These are phyloP conservation scores for Hemichromis elongatus DNA, from an alignment of 2,113 vertebrate species.

Conservation along the genomic window DNA sequence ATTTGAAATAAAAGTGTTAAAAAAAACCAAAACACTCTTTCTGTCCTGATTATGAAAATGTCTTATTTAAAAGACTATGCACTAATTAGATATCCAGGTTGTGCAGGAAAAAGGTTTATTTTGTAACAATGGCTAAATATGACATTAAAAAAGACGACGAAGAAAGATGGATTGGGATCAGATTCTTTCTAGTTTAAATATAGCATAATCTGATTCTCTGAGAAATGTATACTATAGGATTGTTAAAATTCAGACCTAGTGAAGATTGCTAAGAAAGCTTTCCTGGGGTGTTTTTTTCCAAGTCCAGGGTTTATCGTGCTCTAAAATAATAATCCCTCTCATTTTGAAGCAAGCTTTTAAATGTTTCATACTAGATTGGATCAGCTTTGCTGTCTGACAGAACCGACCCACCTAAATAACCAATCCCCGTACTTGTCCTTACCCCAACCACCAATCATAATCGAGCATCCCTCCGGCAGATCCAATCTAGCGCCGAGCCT, in stretches of 20 bases:
- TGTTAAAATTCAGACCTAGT: background rate
- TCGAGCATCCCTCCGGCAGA: background rate
- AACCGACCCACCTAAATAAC: background rate
- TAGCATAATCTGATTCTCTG: background rate
- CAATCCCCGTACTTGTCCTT: background rate
- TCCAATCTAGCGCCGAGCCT: background rate
- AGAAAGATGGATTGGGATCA: too few species aligned
- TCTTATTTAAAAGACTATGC: background rate
- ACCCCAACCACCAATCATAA: background rate
- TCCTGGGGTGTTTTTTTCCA: background rate
- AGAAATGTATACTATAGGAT: background rate
- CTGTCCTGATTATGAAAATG: background rate
- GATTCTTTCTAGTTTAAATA: background rate
- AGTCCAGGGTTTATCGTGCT: background rate
- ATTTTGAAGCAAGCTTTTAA: background rate
- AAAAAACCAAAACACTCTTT: background rate
- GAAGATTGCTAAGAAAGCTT: background rate
- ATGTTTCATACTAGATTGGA: background rate
- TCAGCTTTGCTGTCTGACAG: background rate
- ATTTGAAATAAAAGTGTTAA: slow-evolving; percentile 43
- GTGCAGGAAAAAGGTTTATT: accelerated
- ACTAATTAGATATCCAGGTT: background rate
- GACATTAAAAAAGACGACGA: too few species aligned
- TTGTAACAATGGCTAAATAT: background rate
- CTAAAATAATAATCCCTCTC: background rate